Base-by-base conservation (phyloP, 2,888 invertebrate species). In the Tetragnatha montana region DNA sequence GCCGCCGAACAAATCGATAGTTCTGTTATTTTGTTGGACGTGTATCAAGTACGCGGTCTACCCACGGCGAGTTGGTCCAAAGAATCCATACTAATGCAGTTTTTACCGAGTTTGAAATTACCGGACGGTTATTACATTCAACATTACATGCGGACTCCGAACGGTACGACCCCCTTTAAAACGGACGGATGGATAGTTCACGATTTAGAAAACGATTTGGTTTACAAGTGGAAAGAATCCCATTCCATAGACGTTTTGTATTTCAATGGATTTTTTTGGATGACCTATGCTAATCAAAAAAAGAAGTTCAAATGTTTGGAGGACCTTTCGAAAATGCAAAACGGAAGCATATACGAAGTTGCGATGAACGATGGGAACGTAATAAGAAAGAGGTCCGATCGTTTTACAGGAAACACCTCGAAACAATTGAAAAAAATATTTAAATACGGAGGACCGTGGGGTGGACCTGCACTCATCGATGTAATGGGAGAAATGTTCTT, bases 11-110 rank as follows among this genome's bases (percentile, higher is more conserved):
- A 82, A 82, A 21, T 22, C 0, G 10, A 35, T 0, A 8, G 21
- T 21, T 14, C 6, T 0, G 60, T 73, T 2, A 17, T 17, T 49
- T 73, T 82, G 12, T 60, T 82, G 35, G 81, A 82, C n/a, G 81
- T 82, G 6, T 73, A 81, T 22, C 81, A 73, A 73, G 73, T 73
- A 6, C n/a, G 50, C 22, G 81, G 81, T 6, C 7, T 73, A 8
- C 50, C 50, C 8, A 82, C 35, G 0, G 81, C 73, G 3, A 76
- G 7, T 0, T 76, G 49, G 76, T 76, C 49, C 2, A 47, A 49
- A 47, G 17, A 17, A 47, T 19, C 35, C 2, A 22, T 60, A 14
- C 14, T 60, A 6, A 60, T 60, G 60, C 12, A 60, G 6, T 60
- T 60, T 4, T 35, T 35, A 35, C 35, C 35, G 35, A 35, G 35